phyloP scores from a whole-genome alignment of 2,113 vertebrate species.

The Carassius gibelio region DNA sequence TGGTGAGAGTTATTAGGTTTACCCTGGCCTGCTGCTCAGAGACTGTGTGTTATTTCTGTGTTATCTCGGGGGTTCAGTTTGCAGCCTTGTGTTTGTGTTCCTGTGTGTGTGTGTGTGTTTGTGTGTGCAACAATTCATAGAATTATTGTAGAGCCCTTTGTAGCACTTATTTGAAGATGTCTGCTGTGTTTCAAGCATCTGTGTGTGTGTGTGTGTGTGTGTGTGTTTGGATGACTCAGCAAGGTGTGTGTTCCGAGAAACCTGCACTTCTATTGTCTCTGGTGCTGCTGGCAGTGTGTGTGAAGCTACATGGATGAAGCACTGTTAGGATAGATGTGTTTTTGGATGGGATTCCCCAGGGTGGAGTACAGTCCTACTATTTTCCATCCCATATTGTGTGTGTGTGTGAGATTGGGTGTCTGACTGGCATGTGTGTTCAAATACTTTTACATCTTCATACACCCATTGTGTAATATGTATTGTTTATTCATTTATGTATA shows the following conservation, averaged over 20 bases:
- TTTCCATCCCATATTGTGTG: constrained; percentile 11
- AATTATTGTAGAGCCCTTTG: not conserved
- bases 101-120: not conserved
- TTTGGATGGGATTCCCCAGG: constrained; percentile 29
- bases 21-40: constrained; percentile 3
- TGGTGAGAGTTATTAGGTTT: constrained; percentile 16
- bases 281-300: no score
- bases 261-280: constrained; percentile 5
- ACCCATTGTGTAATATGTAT: not conserved
- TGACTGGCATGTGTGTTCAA: not conserved
- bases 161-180: not conserved
- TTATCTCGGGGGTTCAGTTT: constrained; percentile 5
- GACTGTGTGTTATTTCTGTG: constrained; percentile 16
- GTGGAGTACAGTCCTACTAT: constrained; percentile 10
- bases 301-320: not conserved
- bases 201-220: not conserved
- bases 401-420: not conserved
- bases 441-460: not conserved
- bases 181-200: no score
- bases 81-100: not conserved
- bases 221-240: constrained; percentile 28
- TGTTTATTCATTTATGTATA: not conserved
- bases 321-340: constrained; percentile 3
- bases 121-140: not conserved
- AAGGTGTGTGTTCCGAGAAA: constrained; percentile 24